phyloP scores from a whole-genome alignment of 2,888 invertebrate genomes.

The Oscheius sp. region DNA sequence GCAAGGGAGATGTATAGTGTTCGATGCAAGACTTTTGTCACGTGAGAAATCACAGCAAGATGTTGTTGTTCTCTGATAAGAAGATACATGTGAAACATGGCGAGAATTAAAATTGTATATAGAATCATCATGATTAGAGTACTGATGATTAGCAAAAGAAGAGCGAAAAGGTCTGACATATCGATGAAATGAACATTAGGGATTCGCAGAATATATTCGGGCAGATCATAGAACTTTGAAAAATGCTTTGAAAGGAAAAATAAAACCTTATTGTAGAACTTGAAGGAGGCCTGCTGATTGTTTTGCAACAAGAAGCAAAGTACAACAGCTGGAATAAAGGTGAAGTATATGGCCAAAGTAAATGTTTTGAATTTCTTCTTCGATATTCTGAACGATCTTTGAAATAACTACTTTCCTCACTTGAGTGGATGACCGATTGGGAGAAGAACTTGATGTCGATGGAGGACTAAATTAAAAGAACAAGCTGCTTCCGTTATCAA shows the following conservation, averaged over 20 bases:
- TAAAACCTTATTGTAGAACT: not conserved
- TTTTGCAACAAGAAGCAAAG: not conserved
- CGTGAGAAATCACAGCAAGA: not conserved
- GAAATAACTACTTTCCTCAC: not conserved
- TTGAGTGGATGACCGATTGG: not conserved
- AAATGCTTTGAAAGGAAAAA: not conserved
- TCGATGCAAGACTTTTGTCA: not conserved
- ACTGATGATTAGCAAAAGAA: not conserved
- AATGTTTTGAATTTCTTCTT: not conserved
- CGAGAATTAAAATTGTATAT: not conserved
- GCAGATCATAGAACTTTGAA: not conserved
- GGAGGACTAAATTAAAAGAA: not conserved
- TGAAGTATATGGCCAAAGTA: not conserved
- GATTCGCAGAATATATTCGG: not conserved
- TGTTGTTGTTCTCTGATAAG: not conserved
- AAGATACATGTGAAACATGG: not conserved
- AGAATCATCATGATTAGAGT: not conserved
- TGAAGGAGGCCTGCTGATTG: not conserved
- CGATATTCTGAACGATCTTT: not conserved
- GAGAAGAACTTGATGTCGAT: not conserved
- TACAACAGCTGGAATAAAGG: not conserved
- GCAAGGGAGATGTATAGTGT: not conserved
- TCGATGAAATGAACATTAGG: not conserved
- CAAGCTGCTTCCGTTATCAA: not conserved
- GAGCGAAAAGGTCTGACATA: not conserved